Percentiles rank a stretch among this genome's conserved stretches.
Conservation (phyloP, 2,797 vertebrate genomes). For the Forpus xanthops region DNA sequence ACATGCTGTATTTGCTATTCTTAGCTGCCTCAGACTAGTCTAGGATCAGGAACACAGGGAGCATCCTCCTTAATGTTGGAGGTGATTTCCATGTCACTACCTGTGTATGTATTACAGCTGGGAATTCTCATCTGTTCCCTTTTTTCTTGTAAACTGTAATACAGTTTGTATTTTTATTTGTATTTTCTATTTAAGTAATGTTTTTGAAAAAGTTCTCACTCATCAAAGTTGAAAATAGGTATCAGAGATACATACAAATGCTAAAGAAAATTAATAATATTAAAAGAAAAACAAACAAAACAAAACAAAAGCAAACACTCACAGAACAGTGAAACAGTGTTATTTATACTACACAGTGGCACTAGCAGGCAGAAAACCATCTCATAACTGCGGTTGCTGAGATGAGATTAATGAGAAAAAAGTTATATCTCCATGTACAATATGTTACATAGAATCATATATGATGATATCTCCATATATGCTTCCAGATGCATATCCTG, state of each 20-base stretch:
- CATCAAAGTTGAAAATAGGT: neutral
- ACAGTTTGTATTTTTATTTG: neutral
- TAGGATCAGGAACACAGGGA: neutral
- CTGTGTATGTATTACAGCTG: neutral
- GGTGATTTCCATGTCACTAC: neutral
- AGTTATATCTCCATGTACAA: neutral
- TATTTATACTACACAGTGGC: neutral
- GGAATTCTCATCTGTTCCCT: neutral
- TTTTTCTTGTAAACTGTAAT: neutral
- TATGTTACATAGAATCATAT: neutral
- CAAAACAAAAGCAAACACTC: rapidly evolving
- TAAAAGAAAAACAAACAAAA: rapidly evolving
- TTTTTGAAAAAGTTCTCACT: neutral
- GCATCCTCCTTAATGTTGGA: neutral
- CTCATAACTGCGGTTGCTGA: neutral
- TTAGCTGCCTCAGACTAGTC: neutral
- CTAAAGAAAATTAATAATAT: neutral
- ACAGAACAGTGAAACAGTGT: neutral
- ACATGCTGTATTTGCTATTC: neutral
- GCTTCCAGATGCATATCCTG: neutral
- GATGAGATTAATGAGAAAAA: neutral
- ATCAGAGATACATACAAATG: neutral
- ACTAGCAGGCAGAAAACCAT: neutral
- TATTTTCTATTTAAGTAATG: neutral
- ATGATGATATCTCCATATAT: neutral